Evolutionary conservation across 2,113 vertebrate species (phyloP).

Genomic region (Hemicordylus capensis): DNA sequence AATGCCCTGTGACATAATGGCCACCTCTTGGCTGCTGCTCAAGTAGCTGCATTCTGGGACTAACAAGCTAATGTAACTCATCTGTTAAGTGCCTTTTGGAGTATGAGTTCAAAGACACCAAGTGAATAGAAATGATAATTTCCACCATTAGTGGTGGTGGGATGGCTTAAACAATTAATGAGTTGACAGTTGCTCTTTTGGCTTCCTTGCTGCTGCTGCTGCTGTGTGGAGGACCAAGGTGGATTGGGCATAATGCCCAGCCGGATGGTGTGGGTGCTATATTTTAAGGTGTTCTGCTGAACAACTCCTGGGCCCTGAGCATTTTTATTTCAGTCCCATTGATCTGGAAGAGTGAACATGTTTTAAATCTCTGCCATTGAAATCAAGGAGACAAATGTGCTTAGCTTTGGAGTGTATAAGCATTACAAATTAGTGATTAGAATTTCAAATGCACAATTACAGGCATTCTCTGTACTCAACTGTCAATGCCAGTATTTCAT

Average conservation of each 20-base stretch:
- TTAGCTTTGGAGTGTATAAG: background rate
- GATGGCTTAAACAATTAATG: background rate
- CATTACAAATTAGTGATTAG: slow-evolving; percentile 11
- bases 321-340: background rate
- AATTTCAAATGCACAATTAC: slow-evolving; percentile 10
- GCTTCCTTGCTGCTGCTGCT: background rate
- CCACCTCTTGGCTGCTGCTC: background rate
- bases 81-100: slow-evolving; percentile 23
- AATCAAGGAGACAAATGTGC: background rate
- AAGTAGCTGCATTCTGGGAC: background rate
- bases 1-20: background rate
- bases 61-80: background rate
- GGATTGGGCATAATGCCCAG: background rate
- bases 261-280: background rate
- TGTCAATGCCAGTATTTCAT: background rate
- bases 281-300: background rate
- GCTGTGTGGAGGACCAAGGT: background rate
- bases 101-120: background rate
- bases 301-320: background rate
- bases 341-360: background rate
- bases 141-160: background rate
- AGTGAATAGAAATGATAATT: background rate
- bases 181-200: background rate
- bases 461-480: slow-evolving; percentile 18
- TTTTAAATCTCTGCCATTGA: background rate